phyloP scores from a whole-genome alignment of 2,113 vertebrate species.

The Pterocles burchelli region DNA sequence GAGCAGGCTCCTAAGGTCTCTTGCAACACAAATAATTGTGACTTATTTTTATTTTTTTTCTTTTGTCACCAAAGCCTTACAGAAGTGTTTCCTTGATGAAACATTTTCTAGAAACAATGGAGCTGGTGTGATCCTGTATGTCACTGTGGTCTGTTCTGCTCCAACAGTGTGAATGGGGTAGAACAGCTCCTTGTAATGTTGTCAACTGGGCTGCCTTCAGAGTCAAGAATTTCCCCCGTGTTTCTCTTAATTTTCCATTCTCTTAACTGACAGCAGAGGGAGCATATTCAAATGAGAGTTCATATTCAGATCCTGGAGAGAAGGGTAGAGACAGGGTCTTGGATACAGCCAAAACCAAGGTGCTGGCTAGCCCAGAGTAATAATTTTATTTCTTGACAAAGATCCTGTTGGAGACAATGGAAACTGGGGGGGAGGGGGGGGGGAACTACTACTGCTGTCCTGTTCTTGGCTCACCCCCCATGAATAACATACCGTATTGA shows the following conservation, averaged over 20 bases:
- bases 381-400: not conserved
- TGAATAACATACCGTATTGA: rapidly evolving
- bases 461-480: not conserved
- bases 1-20: not conserved
- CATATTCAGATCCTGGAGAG: not conserved
- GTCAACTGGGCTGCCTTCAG: not conserved
- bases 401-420: not conserved
- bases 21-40: not conserved
- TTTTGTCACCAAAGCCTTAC: not conserved
- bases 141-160: not conserved
- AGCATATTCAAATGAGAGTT: not conserved
- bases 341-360: not conserved
- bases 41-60: not conserved
- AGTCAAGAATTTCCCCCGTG: not conserved
- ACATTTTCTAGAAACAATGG: not conserved
- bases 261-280: not conserved
- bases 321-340: not conserved
- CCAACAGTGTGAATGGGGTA: too few species aligned
- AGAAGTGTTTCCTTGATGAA: not conserved
- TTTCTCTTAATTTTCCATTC: not conserved
- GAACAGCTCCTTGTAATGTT: not conserved
- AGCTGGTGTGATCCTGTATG: not conserved
- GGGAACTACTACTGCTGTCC: not conserved
- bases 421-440: not conserved
- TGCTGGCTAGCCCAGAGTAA: not conserved